Evolutionary conservation across 1,140 invertebrate species (phyloP), one percentile per base, ranked within the genome.

Genomic region (Dinothrombium tinctorium): DNA sequence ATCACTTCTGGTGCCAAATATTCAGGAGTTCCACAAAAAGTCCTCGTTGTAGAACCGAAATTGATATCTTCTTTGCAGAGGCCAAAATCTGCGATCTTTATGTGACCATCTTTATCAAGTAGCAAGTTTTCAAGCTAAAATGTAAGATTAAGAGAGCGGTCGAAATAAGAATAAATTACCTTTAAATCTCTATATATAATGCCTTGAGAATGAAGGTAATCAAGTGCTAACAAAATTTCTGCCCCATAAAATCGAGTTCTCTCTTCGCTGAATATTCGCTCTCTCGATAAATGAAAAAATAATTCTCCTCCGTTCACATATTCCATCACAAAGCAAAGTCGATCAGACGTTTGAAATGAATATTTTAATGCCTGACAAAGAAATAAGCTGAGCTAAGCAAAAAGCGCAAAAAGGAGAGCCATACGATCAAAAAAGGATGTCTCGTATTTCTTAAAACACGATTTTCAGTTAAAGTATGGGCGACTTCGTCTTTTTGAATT

Each of bases 11-110:
- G 92, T 47, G 92, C 90, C 41, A 99, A 66, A 67, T 98, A 98
- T 64, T 96, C 90, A n/a, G 92, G 90, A 42, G 92, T 99, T 43
- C 92, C 92, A 66, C 92, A 99, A 65, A 99, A 99, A 35, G 92
- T 99, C 64, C 87, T 89, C n/a, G 92, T 99, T 49, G 84, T 94
- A 51, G 79, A 71, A 45, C 89, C 89, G 63, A 87, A 95, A 32
- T 75, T 83, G 53, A 98, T 96, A 54, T 90, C 78, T 61, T 95
- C 89, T 65, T 99, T 99, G 62, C 92, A 98, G 20, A 98, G 65
- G 17, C 92, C 92, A 68, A 98, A 99, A 64, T 99, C 92, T 32
- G 69, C 69, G 44, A 64, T 65, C 69, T 95, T 96, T 53, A 98
- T 94, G 60, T 96, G 89, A 32, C 90, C 90, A 60, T 95, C 87